Evolutionary conservation across 2,797 vertebrate genomes (phyloP).

Genomic region (Gallinago solitaria): DNA sequence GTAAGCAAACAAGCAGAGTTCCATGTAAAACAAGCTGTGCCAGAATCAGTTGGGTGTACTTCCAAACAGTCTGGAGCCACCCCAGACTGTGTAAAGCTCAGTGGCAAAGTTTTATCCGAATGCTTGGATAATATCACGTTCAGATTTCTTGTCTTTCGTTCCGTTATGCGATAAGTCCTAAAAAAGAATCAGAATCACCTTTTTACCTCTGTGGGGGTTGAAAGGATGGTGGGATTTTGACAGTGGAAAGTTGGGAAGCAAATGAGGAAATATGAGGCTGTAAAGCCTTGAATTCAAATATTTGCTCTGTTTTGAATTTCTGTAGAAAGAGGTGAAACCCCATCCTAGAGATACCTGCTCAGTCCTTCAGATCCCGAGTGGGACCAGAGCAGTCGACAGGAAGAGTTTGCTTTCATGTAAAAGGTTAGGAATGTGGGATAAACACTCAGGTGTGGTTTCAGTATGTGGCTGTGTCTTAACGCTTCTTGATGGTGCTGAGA

Average conservation of each 20-base stretch:
- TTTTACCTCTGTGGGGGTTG: neutral
- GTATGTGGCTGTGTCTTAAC: neutral
- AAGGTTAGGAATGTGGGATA: constrained; percentile 13
- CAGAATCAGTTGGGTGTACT: neutral
- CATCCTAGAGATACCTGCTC: neutral
- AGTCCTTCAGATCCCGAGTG: neutral
- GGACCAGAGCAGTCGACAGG: neutral
- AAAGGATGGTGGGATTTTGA: neutral
- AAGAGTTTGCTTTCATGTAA: neutral
- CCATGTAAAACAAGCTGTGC: neutral
- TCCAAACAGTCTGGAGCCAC: neutral
- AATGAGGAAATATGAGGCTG: neutral
- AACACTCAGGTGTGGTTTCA: neutral
- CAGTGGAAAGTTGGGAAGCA: neutral
- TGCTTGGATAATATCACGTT: neutral
- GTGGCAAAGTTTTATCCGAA: neutral
- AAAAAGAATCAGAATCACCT: neutral
- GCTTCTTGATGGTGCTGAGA: constrained; percentile 2
- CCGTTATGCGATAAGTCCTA: neutral
- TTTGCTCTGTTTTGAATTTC: neutral
- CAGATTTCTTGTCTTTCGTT: neutral
- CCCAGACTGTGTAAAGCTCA: neutral
- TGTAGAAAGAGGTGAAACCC: neutral
- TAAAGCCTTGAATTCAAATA: neutral
- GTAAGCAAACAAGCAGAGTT: neutral